Conservation (phyloP, 92 coral and sea anemone genomes). For the Porites rus region DNA sequence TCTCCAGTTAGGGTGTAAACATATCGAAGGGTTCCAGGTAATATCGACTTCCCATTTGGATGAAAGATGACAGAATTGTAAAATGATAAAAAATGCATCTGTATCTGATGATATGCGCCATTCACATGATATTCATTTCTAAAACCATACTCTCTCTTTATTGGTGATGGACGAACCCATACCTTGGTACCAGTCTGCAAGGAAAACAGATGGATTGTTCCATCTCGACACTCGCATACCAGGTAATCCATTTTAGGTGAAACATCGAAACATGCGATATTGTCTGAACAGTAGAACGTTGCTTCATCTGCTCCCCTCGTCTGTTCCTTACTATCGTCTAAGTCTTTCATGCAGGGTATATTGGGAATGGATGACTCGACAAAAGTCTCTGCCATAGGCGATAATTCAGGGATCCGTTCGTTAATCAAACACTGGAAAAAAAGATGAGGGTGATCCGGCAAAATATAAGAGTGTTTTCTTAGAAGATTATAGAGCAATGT, state of each 20-base stretch:
- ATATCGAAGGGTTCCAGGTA: constrained; percentile 10
- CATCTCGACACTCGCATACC: constrained; percentile 34
- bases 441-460: neutral
- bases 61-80: constrained; percentile 12
- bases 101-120: neutral
- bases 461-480: neutral
- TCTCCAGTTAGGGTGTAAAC: constrained; percentile 22
- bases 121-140: no score
- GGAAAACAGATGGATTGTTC: constrained; percentile 28
- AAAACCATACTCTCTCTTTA: neutral
- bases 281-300: constrained; percentile 26
- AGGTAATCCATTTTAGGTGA: constrained; percentile 30
- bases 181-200: constrained; percentile 8
- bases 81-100: neutral
- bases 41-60: constrained; percentile 1
- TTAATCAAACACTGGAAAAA: constrained; percentile 12
- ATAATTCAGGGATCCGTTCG: neutral
- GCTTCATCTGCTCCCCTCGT: no score
- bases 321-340: no score
- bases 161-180: constrained; percentile 5
- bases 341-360: no score
- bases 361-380: no score
- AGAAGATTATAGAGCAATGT: neutral
- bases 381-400: neutral
- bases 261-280: constrained; percentile 25